A percentile compares a stretch with the other conserved stretches of the same genome.
These are phyloP conservation scores for Ceratitis capitata DNA, from an alignment of 1,140 invertebrate species.

Conservation along the genomic window DNA sequence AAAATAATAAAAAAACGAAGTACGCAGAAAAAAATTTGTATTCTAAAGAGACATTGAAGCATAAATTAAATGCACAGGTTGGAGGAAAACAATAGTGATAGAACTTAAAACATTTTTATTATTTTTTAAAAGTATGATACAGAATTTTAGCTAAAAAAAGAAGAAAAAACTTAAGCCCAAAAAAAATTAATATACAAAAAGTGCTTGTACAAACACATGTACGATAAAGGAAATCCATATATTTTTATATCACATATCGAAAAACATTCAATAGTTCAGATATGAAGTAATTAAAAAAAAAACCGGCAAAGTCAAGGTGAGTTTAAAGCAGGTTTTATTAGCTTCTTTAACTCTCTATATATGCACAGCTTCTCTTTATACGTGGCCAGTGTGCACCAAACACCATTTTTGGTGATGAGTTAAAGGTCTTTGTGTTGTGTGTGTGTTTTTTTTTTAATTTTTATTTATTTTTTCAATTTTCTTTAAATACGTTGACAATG, in stretches of 20 bases:
- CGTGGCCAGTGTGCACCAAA: neutral
- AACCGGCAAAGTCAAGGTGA: constrained; percentile 23
- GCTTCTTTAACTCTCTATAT: neutral
- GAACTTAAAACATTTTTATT: neutral
- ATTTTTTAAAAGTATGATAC: neutral
- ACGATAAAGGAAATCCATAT: neutral
- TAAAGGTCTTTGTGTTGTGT: neutral
- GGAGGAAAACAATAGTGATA: neutral
- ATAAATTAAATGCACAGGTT: neutral
- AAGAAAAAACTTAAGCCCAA: neutral
- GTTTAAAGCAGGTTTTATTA: neutral
- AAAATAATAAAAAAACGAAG: no score
- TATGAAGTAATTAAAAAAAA: neutral
- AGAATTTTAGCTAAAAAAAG: neutral
- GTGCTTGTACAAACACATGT: neutral
- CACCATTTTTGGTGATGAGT: neutral
- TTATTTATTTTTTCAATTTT: no score
- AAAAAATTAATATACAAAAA: neutral
- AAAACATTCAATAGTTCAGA: neutral
- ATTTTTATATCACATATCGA: neutral
- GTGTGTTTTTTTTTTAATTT: no score
- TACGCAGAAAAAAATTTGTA: neutral
- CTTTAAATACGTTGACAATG: neutral
- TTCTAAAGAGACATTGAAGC: neutral
- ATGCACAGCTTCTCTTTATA: neutral